Conservation (phyloP, 92 coral and sea anemone genomes). For the Blastomussa wellsi region DNA sequence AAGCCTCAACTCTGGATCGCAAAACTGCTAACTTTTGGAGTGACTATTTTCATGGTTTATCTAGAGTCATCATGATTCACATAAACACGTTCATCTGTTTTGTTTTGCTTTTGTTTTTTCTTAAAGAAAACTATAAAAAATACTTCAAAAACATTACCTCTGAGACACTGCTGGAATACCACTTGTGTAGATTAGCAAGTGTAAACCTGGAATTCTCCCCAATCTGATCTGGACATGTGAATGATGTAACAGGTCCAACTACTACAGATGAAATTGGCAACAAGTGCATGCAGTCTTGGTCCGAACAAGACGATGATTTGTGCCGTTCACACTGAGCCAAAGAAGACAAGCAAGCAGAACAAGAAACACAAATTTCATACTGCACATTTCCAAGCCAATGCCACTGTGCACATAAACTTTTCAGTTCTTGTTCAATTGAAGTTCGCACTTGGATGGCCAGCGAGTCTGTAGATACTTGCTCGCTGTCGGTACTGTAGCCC, state of each 20-base stretch:
- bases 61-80: too few relatives aligned
- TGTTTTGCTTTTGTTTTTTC: too few relatives aligned
- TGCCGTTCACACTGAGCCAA: not conserved
- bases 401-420: constrained; percentile 37
- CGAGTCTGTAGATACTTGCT: not conserved
- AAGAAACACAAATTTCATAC: constrained; percentile 39
- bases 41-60: too few relatives aligned
- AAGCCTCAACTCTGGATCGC: too few relatives aligned
- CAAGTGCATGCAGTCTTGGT: constrained; percentile 37
- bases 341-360: constrained; percentile 23
- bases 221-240: constrained; percentile 40
- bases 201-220: constrained; percentile 44
- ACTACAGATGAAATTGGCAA: constrained; percentile 16
- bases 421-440: constrained; percentile 31
- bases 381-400: constrained; percentile 52
- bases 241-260: constrained; percentile 3
- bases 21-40: too few relatives aligned
- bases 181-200: constrained; percentile 29
- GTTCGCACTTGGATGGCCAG: constrained; percentile 22
- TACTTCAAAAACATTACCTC: not conserved
- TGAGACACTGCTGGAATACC: constrained; percentile 18
- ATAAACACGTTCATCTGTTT: too few relatives aligned
- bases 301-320: constrained; percentile 5
- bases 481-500: not conserved
- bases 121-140: not conserved